Conservation (phyloP, 2,113 vertebrate species). For the Lepisosteus osseus region DNA sequence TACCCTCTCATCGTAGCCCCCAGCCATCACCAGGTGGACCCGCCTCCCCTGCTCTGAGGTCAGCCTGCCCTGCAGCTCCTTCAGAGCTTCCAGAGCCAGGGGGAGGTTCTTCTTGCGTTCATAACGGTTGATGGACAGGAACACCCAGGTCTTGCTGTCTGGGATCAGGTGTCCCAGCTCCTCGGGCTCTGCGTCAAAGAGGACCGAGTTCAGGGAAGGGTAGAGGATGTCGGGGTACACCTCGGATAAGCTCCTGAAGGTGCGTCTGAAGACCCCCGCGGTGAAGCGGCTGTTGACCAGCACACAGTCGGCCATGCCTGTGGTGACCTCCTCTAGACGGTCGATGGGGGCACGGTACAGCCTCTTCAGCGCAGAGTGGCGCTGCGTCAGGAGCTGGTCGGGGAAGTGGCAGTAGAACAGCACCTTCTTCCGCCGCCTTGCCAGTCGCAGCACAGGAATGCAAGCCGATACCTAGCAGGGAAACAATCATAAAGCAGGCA, state of each 20-base stretch:
- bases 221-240: slow-evolving; percentile 84
- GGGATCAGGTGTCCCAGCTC: slow-evolving; percentile 71
- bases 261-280: slow-evolving; percentile 81
- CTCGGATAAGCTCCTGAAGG: slow-evolving; percentile 74
- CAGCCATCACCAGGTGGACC: slow-evolving; percentile 86
- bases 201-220: slow-evolving; percentile 81
- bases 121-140: slow-evolving; percentile 94
- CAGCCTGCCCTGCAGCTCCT: slow-evolving; percentile 64
- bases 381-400: slow-evolving; percentile 85
- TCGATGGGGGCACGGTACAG: slow-evolving; percentile 85
- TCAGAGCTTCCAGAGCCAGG: slow-evolving; percentile 77
- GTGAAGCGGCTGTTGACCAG: slow-evolving; percentile 94
- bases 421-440: slow-evolving; percentile 83
- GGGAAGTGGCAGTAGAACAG: slow-evolving; percentile 98
- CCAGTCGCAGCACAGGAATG: slow-evolving; percentile 84
- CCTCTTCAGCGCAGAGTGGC: slow-evolving; percentile 74
- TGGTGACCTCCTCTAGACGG: slow-evolving; percentile 89
- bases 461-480: slow-evolving; percentile 85
- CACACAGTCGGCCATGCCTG: slow-evolving; percentile 92
- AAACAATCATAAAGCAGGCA: neutral
- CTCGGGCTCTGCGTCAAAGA: slow-evolving; percentile 70
- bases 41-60: slow-evolving; percentile 59
- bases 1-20: slow-evolving; percentile 89
- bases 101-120: slow-evolving; percentile 92
- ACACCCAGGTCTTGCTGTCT: slow-evolving; percentile 68